Conservation (phyloP, 53 echinoderm and acorn worm genomes). For the Holothuria scabra region DNA sequence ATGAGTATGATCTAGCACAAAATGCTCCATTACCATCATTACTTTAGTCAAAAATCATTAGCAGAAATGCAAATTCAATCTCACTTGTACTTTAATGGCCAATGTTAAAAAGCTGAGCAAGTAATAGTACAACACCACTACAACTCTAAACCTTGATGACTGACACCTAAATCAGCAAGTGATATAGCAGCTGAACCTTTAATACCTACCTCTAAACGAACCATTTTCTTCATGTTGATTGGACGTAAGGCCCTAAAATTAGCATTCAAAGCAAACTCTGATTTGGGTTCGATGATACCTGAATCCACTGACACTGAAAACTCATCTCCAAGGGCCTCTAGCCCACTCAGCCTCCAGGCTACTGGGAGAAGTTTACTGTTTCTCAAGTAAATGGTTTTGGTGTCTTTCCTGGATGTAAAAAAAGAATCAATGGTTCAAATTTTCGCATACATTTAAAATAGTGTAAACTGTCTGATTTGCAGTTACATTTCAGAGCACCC, state of each 20-base stretch:
- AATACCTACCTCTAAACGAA: slow-evolving; percentile 84
- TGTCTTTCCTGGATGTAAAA: slow-evolving; percentile 83
- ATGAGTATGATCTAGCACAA: too few species aligned
- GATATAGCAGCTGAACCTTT: not conserved
- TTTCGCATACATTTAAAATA: too few species aligned
- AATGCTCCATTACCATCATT: too few species aligned
- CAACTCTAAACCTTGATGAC: too few species aligned
- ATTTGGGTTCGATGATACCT: slow-evolving; percentile 96
- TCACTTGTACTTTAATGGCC: too few species aligned
- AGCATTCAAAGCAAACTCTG: slow-evolving; percentile 97
- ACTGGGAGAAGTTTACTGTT: slow-evolving; percentile 97
- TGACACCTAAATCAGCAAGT: not conserved
- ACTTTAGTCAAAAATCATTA: too few species aligned
- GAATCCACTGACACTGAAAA: slow-evolving; percentile 90
- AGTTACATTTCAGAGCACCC: too few species aligned
- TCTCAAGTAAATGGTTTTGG: slow-evolving; percentile 95
- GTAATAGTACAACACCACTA: too few species aligned
- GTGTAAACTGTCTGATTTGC: too few species aligned
- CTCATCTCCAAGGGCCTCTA: slow-evolving; percentile 98
- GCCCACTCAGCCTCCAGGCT: slow-evolving; percentile 90
- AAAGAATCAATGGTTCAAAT: not conserved
- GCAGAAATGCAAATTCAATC: too few species aligned
- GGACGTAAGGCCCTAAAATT: slow-evolving; percentile 98
- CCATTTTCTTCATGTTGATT: slow-evolving; percentile 95
- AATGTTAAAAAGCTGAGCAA: too few species aligned